Conservation (phyloP, 2,797 vertebrate species). For the Diglossa cyanea region DNA sequence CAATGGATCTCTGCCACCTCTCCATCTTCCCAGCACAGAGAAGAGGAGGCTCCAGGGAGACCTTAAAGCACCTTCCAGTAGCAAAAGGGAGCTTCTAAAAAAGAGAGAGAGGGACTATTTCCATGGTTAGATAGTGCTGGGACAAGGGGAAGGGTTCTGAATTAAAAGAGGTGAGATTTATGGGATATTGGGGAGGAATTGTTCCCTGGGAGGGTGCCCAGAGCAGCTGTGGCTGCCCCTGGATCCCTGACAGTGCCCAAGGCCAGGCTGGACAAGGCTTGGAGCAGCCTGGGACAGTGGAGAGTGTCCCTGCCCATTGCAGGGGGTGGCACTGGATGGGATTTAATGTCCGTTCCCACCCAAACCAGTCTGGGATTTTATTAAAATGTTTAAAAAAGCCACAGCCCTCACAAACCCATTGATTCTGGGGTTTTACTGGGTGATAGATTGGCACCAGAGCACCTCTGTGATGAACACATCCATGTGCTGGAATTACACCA, state of each 20-base stretch:
- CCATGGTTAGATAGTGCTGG: too few relatives aligned
- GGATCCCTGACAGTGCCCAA: not conserved
- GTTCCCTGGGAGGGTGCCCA: not conserved
- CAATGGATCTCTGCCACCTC: not conserved
- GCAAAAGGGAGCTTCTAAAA: not conserved
- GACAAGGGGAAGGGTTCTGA: not conserved
- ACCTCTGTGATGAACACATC: too few relatives aligned
- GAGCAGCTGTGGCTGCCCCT: not conserved
- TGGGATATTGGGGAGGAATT: not conserved
- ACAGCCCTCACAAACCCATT: too few relatives aligned
- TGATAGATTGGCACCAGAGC: too few relatives aligned
- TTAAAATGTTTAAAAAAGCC: too few relatives aligned
- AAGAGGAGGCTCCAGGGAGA: too few relatives aligned
- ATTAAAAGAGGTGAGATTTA: not conserved
- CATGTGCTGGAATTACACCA: too few relatives aligned
- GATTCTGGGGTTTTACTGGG: too few relatives aligned
- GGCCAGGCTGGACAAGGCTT: not conserved
- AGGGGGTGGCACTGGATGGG: not conserved
- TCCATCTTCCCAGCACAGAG: not conserved
- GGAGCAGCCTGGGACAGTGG: not conserved
- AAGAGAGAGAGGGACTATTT: not conserved
- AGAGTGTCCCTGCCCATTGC: not conserved
- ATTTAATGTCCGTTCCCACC: fast-evolving
- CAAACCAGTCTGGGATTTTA: too few relatives aligned
- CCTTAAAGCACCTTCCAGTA: not conserved